These are phyloP conservation scores for Platyrinchus mystaceus DNA, from an alignment of 2,797 vertebrate species.

Conservation along the genomic window DNA sequence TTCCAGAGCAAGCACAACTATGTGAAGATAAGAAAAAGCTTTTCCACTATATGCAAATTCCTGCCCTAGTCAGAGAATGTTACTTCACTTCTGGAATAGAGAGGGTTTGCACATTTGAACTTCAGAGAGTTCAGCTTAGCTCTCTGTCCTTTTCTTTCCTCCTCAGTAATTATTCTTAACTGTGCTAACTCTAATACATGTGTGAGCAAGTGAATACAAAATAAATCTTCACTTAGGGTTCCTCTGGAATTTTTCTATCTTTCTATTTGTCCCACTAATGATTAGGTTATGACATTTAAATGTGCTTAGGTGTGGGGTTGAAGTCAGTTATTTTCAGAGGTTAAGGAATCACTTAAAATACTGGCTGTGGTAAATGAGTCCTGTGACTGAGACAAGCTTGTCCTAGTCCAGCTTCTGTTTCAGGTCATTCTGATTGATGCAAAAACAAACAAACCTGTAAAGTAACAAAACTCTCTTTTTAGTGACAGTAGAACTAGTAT, in stretches of 20 bases:
- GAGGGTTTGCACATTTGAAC: slow-evolving; percentile 14
- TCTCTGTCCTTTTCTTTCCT: slow-evolving; percentile 1
- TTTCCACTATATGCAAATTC: slow-evolving; percentile 42
- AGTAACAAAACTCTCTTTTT: neutral
- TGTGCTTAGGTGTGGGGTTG: neutral
- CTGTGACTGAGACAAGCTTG: neutral
- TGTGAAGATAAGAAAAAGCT: slow-evolving; percentile 38
- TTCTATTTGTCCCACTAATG: neutral
- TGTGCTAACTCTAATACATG: neutral
- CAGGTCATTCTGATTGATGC: neutral
- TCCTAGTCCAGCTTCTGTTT: neutral
- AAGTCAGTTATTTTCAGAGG: slow-evolving; percentile 4
- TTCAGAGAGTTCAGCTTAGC: neutral
- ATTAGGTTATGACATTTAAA: slow-evolving; percentile 23
- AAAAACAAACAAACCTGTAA: neutral
- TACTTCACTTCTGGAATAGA: neutral
- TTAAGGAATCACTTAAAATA: neutral
- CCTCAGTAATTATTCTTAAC: neutral
- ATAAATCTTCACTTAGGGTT: neutral
- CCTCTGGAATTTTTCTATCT: neutral
- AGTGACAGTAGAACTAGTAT: neutral
- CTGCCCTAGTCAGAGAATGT: neutral
- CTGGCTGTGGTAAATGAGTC: neutral
- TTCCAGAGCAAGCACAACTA: neutral
- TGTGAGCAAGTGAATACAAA: neutral